These are phyloP conservation scores for Esox lucius DNA, from an alignment of 2,797 vertebrate genomes.

Conservation along the genomic window DNA sequence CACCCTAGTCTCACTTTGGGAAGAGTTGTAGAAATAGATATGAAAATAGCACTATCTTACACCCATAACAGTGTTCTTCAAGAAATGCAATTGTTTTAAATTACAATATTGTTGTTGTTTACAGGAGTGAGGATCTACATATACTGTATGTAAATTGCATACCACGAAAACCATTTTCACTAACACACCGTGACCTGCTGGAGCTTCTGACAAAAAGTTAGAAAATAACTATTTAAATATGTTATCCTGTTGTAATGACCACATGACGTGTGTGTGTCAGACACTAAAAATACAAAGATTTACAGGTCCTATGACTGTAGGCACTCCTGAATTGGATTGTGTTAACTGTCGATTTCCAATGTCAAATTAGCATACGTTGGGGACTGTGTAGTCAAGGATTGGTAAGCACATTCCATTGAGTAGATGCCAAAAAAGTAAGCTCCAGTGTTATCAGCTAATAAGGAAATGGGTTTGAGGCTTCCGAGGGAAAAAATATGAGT, in stretches of 20 bases:
- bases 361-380: background rate
- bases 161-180: background rate
- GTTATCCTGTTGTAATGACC: background rate
- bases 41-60: conserved; percentile 54
- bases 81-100: background rate
- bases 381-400: background rate
- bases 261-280: background rate
- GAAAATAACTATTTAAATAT: too few species aligned
- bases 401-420: background rate
- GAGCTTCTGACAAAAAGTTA: background rate
- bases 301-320: background rate
- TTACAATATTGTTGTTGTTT: background rate
- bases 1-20: conserved; percentile 51
- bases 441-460: conserved; percentile 23
- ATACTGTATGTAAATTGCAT: background rate
- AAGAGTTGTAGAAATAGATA: conserved; percentile 54
- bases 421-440: background rate
- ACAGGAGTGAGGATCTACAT: background rate
- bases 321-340: background rate
- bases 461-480: conserved; percentile 21
- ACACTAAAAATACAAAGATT: background rate
- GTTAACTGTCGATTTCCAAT: background rate
- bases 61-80: conserved; percentile 51
- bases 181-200: background rate
- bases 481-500: conserved; percentile 4